Percentiles rank a stretch among this genome's conserved stretches.
phyloP scores from a whole-genome alignment of 2,113 vertebrate genomes.

The Polyodon spathula region DNA sequence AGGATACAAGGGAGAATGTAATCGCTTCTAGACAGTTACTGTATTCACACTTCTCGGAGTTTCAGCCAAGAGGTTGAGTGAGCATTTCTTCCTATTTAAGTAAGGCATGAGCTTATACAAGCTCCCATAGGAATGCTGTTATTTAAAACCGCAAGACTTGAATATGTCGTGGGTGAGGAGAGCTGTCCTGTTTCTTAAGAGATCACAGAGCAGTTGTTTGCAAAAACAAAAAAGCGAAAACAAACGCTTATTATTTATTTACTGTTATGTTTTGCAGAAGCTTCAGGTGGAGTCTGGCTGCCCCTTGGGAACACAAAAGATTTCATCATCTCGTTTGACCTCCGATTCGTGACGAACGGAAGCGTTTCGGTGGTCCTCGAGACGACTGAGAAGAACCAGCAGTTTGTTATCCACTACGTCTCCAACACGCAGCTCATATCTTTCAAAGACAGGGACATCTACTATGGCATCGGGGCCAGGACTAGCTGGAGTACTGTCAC shows the following conservation, averaged over 20 bases:
- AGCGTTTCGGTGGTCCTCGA: slow-evolving; percentile 85
- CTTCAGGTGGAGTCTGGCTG: slow-evolving; percentile 77
- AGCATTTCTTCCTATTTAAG: too few relatives aligned
- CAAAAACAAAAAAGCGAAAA: too few relatives aligned
- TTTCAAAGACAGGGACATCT: slow-evolving; percentile 74
- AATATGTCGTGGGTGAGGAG: too few relatives aligned
- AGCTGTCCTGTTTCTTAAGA: too few relatives aligned
- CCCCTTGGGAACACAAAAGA: slow-evolving; percentile 80
- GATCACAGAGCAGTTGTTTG: too few relatives aligned
- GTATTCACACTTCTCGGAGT: too few relatives aligned
- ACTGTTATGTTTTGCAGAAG: slow-evolving; percentile 52
- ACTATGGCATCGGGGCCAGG: slow-evolving; percentile 79
- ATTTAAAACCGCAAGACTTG: too few relatives aligned
- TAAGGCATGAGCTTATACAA: too few relatives aligned
- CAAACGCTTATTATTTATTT: slow-evolving; percentile 3
- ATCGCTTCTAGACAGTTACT: too few relatives aligned
- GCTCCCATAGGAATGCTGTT: too few relatives aligned
- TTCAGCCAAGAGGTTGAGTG: too few relatives aligned
- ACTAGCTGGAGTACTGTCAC: slow-evolving; percentile 83
- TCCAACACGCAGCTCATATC: slow-evolving; percentile 78
- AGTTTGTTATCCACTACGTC: slow-evolving; percentile 81
- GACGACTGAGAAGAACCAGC: slow-evolving; percentile 80
- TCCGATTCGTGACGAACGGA: slow-evolving; percentile 80
- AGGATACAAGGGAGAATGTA: too few relatives aligned
- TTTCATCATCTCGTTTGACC: slow-evolving; percentile 87